Percentiles rank a stretch among this genome's conserved stretches.
These are phyloP conservation scores for Geotrupes spiniger DNA, from an alignment of 2,888 invertebrate genomes.

Conservation along the genomic window DNA sequence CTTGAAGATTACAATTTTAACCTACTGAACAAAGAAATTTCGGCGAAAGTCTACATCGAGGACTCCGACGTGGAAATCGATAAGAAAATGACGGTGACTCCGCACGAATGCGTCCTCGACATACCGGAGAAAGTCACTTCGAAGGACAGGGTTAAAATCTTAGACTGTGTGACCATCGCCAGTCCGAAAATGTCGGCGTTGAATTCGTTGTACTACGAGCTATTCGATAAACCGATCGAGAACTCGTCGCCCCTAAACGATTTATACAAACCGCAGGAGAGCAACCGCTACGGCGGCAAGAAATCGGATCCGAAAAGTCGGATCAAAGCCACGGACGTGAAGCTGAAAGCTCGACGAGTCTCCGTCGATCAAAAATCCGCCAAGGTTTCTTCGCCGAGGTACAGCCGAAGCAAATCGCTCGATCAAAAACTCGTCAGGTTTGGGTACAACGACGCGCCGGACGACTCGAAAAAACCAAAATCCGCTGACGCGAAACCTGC, in stretches of 20 bases:
- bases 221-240: constrained; percentile 2
- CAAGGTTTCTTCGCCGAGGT: background rate
- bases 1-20: constrained; percentile 30
- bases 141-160: constrained; percentile 17
- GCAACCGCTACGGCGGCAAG: background rate
- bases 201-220: background rate
- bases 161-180: constrained; percentile 8
- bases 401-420: constrained; percentile 15
- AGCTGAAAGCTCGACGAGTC: constrained; percentile 9
- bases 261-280: constrained; percentile 10
- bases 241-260: constrained; percentile 8
- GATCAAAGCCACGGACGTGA: no score
- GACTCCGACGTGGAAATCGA: constrained; percentile 32
- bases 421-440: constrained; percentile 7
- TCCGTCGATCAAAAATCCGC: constrained; percentile 6
- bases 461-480: no score
- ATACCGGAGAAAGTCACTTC: constrained; percentile 17
- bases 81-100: constrained; percentile 30
- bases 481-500: no score
- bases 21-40: constrained; percentile 29
- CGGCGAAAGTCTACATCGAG: constrained; percentile 36
- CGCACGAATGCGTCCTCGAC: constrained; percentile 33
- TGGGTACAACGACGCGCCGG: background rate
- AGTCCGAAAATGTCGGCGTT: background rate
- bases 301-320: no score